These are phyloP conservation scores for Pseudomyrmex concolor DNA, from an alignment of 1,140 invertebrate species.

Conservation along the genomic window DNA sequence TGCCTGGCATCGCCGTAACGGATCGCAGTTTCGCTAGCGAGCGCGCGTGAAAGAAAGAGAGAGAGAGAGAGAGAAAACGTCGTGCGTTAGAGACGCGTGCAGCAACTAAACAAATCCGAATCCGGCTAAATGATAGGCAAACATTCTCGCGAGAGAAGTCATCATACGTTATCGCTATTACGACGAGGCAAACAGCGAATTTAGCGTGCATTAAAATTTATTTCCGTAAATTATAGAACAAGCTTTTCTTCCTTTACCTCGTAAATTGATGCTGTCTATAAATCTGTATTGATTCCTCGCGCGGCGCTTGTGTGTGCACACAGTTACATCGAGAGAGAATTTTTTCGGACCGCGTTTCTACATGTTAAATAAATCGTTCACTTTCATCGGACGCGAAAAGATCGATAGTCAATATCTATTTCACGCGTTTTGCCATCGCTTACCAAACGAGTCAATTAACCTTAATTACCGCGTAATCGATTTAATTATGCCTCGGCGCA, in stretches of 20 bases:
- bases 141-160: constrained; percentile 11
- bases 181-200: constrained; percentile 8
- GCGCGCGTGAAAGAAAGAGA: constrained; percentile 41
- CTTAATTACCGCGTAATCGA: constrained; percentile 70
- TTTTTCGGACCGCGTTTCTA: background rate
- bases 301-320: background rate
- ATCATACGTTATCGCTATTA: constrained; percentile 31
- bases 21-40: constrained; percentile 70
- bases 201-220: constrained; percentile 18
- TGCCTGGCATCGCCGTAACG: constrained; percentile 69
- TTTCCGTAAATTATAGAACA: background rate
- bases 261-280: constrained; percentile 22
- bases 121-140: constrained; percentile 24
- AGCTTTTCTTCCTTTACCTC: constrained; percentile 3
- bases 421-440: constrained; percentile 63
- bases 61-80: no score
- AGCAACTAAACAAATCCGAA: constrained; percentile 19
- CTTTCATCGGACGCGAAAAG: constrained; percentile 54
- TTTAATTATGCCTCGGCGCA: constrained; percentile 62
- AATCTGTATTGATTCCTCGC: background rate
- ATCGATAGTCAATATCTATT: constrained; percentile 60
- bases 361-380: constrained; percentile 33
- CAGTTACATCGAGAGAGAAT: background rate
- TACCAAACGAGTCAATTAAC: constrained; percentile 71
- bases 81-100: constrained; percentile 40